These are phyloP conservation scores for Pseudococcus viburni DNA, from an alignment of 2,888 invertebrate genomes.

Conservation along the genomic window DNA sequence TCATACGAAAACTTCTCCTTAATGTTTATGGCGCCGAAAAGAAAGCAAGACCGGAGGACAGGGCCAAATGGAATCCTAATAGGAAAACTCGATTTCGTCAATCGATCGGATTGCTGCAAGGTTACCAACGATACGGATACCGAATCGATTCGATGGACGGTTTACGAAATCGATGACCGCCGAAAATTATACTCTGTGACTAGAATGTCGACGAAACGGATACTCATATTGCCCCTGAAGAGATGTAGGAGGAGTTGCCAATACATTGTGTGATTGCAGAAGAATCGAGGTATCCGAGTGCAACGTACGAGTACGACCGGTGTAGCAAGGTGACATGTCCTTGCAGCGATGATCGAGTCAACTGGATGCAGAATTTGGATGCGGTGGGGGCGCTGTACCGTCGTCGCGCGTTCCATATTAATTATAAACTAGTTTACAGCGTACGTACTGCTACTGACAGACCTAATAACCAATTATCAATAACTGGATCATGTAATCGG, in stretches of 20 bases:
- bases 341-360: background rate
- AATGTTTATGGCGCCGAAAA: slow-evolving; percentile 11
- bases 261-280: background rate
- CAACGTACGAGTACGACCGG: background rate
- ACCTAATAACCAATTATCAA: slow-evolving; percentile 40
- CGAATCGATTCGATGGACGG: no score
- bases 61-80: background rate
- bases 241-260: background rate
- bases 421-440: slow-evolving; percentile 18
- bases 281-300: background rate
- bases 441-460: background rate
- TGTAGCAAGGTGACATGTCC: slow-evolving; percentile 12
- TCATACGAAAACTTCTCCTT: slow-evolving; percentile 36
- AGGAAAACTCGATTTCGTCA: background rate
- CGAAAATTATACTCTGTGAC: background rate
- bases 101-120: no score
- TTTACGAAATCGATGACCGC: background rate
- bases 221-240: background rate
- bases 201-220: background rate
- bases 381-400: no score
- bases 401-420: background rate
- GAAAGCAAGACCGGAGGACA: background rate
- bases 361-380: background rate
- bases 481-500: slow-evolving; percentile 41
- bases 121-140: no score